Base-by-base conservation (phyloP, 2,797 vertebrate genomes). In the Knipowitschia caucasica region DNA sequence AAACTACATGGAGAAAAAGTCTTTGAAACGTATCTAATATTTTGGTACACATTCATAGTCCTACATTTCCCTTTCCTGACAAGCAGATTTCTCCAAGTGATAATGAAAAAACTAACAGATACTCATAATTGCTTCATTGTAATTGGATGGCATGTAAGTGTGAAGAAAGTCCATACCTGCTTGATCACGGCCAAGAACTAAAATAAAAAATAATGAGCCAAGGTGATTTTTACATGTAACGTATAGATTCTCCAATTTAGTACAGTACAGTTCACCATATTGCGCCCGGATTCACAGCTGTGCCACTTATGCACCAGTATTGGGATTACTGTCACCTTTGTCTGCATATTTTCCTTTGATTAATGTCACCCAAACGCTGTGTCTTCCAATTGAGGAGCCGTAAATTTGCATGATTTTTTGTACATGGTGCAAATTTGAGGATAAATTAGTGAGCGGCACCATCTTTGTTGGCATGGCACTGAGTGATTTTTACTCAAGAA, bases 361-460 rank as follows among this genome's bases (percentile, higher is more conserved):
- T 91, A 92, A 91, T 91, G 89, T 91, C 88, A 90, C 85, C 89
- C 88, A 89, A 91, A 90, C 79, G 88, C 87, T 85, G 86, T 89
- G 89, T 91, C 85, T 90, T 89, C 86, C 86, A 88, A 88, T 90
- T 75, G 83, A 86, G 86, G 80, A 81, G 73, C 70, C 40, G 81
- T 89, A 90, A 85, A 91, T 92, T 92, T 91, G 91, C 90, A 91
- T 91, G 91, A 91, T 92, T 91, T 91, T 89, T 89, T 91, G 86
- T 89, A 88, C 86, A 84, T 88, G 80, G 86, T 88, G 83, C 83
- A 90, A 90, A 88, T 89, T 88, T 91, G 70, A 78, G 83, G 83
- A 87, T 89, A 89, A 90, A 91, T 91, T 90, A 91, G 87, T 77
- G 75, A 65, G 77, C 79, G 78, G 29, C 89, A 77, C 80, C 73